phyloP scores from a whole-genome alignment of 1,140 invertebrate genomes.

The Diuraphis noxia region DNA sequence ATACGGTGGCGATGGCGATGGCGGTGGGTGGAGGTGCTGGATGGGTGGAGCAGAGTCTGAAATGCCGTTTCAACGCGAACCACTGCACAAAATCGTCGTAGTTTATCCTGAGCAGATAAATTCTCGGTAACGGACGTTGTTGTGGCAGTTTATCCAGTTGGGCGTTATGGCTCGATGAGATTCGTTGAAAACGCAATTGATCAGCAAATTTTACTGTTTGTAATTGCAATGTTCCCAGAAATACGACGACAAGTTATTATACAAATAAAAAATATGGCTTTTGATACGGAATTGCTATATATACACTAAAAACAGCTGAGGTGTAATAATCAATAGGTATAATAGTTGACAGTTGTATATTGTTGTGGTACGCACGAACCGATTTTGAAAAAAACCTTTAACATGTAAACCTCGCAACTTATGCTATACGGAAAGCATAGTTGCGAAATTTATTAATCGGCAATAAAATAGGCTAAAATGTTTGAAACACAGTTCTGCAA shows the following conservation, averaged over 20 bases:
- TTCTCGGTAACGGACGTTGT: background rate
- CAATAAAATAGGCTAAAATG: background rate
- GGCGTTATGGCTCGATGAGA: background rate
- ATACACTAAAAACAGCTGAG: too few species aligned
- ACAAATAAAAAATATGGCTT: background rate
- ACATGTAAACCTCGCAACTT: too few species aligned
- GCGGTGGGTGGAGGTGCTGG: background rate
- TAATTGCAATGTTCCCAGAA: background rate
- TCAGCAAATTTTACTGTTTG: background rate
- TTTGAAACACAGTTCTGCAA: background rate
- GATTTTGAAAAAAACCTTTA: too few species aligned
- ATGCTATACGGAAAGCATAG: too few species aligned
- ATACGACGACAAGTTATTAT: background rate
- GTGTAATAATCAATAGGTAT: background rate
- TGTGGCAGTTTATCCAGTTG: background rate
- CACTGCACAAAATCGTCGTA: background rate
- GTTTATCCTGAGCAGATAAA: background rate
- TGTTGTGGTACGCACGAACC: background rate
- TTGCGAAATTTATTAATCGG: too few species aligned
- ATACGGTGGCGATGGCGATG: background rate
- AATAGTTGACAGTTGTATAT: background rate
- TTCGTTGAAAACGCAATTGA: background rate
- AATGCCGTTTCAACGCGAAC: constrained; percentile 5
- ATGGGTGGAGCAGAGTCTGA: background rate
- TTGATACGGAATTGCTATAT: background rate